Evolutionary conservation across 2,888 invertebrate species (phyloP).

Genomic region (Sinotaia quadrata): DNA sequence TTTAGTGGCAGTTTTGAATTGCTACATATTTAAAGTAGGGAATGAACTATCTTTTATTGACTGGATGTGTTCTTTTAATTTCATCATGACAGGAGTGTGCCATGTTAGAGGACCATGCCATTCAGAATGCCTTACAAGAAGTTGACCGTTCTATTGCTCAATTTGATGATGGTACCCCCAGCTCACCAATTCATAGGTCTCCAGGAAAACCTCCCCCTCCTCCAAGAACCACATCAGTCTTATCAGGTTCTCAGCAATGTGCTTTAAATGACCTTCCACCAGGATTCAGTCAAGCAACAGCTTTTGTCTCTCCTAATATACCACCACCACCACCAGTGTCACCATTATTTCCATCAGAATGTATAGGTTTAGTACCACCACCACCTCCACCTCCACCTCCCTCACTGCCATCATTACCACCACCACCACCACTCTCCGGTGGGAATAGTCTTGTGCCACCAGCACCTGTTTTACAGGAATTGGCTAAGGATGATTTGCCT

Average conservation of each 20-base stretch:
- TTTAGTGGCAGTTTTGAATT: too few species aligned
- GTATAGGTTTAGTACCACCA: slow-evolving; percentile 27
- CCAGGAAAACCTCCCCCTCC: slow-evolving; percentile 16
- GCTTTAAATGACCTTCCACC: not conserved
- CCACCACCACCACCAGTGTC: slow-evolving; percentile 36
- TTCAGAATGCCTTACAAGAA: slow-evolving; percentile 30
- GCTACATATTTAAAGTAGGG: too few species aligned
- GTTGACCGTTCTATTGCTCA: slow-evolving; percentile 40
- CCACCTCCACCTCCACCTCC: slow-evolving; percentile 40
- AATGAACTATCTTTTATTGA: too few species aligned
- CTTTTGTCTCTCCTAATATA: slow-evolving; percentile 27
- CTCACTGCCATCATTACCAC: slow-evolving; percentile 29
- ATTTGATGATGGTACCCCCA: slow-evolving; percentile 31
- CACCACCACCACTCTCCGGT: slow-evolving; percentile 41
- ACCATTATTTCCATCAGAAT: slow-evolving; percentile 41
- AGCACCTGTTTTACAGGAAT: slow-evolving; percentile 12
- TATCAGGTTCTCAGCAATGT: not conserved
- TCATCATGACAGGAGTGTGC: slow-evolving; percentile 38
- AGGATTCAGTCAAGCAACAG: slow-evolving; percentile 7
- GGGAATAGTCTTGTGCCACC: slow-evolving; percentile 26
- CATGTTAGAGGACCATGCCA: slow-evolving; percentile 33
- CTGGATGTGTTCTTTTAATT: too few species aligned
- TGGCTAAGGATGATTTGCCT: slow-evolving; percentile 27
- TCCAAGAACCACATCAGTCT: slow-evolving; percentile 10
- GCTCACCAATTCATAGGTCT: slow-evolving; percentile 8